Conservation (phyloP, 1,140 invertebrate genomes). For the Drosophila elegans region DNA sequence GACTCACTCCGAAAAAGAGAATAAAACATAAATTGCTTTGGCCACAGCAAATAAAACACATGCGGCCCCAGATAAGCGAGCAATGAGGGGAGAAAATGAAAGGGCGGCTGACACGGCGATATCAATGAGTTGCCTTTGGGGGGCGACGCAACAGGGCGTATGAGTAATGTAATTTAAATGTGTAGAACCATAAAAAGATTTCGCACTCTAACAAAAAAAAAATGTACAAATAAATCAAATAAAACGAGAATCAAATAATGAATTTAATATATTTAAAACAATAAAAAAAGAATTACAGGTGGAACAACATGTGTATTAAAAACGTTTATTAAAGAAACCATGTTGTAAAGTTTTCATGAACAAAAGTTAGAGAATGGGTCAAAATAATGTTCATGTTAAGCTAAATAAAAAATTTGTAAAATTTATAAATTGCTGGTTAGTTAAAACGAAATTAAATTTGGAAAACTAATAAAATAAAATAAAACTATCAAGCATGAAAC, state of each 20-base stretch:
- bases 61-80: conserved; percentile 24
- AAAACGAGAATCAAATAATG: conserved; percentile 14
- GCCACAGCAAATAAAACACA: conserved; percentile 58
- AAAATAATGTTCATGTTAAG: too few species aligned
- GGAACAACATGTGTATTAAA: too few species aligned
- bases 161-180: conserved; percentile 46
- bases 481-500: neutral
- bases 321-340: too few species aligned
- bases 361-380: too few species aligned
- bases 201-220: conserved; percentile 18
- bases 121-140: conserved; percentile 28
- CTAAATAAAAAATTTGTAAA: too few species aligned
- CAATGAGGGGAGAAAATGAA: conserved; percentile 9
- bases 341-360: neutral
- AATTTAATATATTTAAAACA: conserved; percentile 2
- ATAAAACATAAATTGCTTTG: conserved; percentile 37
- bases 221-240: conserved; percentile 26
- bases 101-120: conserved; percentile 2
- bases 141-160: conserved; percentile 44
- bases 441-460: too few species aligned
- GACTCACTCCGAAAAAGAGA: neutral
- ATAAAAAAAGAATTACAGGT: neutral
- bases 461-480: too few species aligned
- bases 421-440: too few species aligned
- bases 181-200: conserved; percentile 30